A percentile compares a stretch with the other conserved stretches of the same genome.
Evolutionary conservation across 2,888 invertebrate species (phyloP).

Genomic region (Uloborus plumipes): DNA sequence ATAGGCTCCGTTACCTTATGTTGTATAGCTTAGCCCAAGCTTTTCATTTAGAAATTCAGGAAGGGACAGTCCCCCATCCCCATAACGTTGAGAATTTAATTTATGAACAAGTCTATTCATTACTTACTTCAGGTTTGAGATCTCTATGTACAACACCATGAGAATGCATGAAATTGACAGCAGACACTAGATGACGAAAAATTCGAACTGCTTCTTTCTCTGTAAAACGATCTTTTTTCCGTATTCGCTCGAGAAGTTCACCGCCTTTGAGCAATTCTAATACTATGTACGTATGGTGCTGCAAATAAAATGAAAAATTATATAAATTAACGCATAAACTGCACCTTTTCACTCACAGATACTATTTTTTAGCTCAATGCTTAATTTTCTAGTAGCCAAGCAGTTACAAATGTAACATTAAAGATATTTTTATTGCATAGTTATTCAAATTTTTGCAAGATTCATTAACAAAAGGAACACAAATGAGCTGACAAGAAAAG

Average conservation of each 20-base stretch:
- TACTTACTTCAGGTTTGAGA: slow-evolving; percentile 88
- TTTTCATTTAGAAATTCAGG: too few relatives aligned
- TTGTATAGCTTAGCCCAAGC: too few relatives aligned
- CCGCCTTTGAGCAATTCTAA: slow-evolving; percentile 88
- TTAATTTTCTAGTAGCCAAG: too few relatives aligned
- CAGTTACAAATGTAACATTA: too few relatives aligned
- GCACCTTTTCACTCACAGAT: too few relatives aligned
- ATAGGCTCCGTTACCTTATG: too few relatives aligned
- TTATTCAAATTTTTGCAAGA: neutral
- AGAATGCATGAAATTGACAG: slow-evolving; percentile 87
- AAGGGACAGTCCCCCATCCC: too few relatives aligned
- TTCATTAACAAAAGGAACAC: neutral
- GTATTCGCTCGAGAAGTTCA: slow-evolving; percentile 81
- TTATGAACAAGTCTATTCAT: too few relatives aligned
- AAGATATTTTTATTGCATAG: too few relatives aligned
- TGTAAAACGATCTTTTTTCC: slow-evolving; percentile 78
- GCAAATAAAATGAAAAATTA: slow-evolving; percentile 53
- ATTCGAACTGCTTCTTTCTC: slow-evolving; percentile 86
- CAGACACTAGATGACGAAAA: slow-evolving; percentile 85
- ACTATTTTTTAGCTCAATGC: too few relatives aligned
- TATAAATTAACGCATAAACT: too few relatives aligned
- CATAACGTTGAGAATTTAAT: too few relatives aligned
- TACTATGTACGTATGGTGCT: slow-evolving; percentile 89
- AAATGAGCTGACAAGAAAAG: neutral
- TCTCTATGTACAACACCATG: slow-evolving; percentile 91